phyloP scores from a whole-genome alignment of 2,888 invertebrate genomes.

The Aporophyla nigra region DNA sequence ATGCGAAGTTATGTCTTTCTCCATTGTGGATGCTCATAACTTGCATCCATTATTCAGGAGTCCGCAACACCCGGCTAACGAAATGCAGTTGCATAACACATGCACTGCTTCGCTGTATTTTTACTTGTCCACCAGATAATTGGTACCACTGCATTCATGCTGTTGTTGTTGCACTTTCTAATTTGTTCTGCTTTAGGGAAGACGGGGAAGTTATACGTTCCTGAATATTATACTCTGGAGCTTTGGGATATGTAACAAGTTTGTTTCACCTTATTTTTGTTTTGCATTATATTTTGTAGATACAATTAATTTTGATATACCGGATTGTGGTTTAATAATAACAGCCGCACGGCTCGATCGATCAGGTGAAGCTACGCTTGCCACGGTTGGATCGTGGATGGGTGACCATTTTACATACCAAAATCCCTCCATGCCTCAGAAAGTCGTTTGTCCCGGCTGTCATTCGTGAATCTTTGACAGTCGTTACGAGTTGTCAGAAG shows the following conservation, averaged over 20 bases:
- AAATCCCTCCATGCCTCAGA: no score
- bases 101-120: constrained; percentile 44
- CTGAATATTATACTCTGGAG: constrained; percentile 16
- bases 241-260: constrained; percentile 18
- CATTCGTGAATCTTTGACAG: no score
- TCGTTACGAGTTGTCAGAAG: no score
- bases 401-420: no score
- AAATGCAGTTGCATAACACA: constrained; percentile 51
- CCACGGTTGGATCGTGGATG: no score
- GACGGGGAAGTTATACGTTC: constrained; percentile 5
- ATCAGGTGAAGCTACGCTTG: no score
- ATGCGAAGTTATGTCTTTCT: constrained; percentile 36
- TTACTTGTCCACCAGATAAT: constrained; percentile 37
- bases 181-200: constrained; percentile 40
- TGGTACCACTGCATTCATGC: constrained; percentile 42
- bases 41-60: constrained; percentile 62
- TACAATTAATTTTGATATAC: background rate
- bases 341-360: no score
- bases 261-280: constrained; percentile 4
- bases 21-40: constrained; percentile 59
- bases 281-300: background rate
- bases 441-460: no score
- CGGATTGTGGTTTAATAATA: no score
- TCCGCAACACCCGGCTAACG: constrained; percentile 42
- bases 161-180: constrained; percentile 40